Evolutionary conservation across 2,888 invertebrate genomes (phyloP).

Genomic region (Drosophila subquinaria): DNA sequence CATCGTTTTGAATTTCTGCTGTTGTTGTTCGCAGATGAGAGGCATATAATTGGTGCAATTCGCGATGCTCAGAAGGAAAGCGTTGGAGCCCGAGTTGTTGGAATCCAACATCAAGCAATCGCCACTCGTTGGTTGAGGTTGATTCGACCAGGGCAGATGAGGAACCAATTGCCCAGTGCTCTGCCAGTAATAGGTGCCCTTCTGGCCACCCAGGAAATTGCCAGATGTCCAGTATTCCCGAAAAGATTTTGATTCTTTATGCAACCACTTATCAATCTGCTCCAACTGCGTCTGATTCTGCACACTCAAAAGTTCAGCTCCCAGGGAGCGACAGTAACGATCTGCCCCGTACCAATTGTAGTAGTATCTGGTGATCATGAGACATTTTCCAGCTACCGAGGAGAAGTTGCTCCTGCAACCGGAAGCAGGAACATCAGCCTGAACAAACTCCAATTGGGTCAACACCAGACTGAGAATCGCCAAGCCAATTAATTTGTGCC

Average conservation of each 20-base stretch:
- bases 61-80: conserved; percentile 12
- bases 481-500: conserved; percentile 19
- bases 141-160: conserved; percentile 50
- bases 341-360: conserved; percentile 60
- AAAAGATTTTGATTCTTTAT: not conserved
- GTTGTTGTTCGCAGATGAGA: conserved; percentile 7
- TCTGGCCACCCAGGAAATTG: conserved; percentile 50
- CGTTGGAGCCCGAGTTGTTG: not conserved
- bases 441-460: not conserved
- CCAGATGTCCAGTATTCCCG: conserved; percentile 60
- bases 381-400: conserved; percentile 17
- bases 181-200: conserved; percentile 52
- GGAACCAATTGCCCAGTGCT: conserved; percentile 39
- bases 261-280: conserved; percentile 31
- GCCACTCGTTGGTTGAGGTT: conserved; percentile 29
- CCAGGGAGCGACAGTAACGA: conserved; percentile 51
- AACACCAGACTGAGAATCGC: conserved; percentile 16
- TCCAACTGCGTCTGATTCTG: conserved; percentile 34
- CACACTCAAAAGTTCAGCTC: conserved; percentile 51
- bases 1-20: not conserved
- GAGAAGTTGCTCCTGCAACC: conserved; percentile 40
- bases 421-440: not conserved
- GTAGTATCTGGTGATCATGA: not conserved
- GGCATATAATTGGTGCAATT: not conserved
- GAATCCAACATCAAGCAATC: conserved; percentile 16